Percentiles rank a stretch among this genome's conserved stretches.
Conservation (phyloP, 2,113 vertebrate genomes). For the Alosa alosa region DNA sequence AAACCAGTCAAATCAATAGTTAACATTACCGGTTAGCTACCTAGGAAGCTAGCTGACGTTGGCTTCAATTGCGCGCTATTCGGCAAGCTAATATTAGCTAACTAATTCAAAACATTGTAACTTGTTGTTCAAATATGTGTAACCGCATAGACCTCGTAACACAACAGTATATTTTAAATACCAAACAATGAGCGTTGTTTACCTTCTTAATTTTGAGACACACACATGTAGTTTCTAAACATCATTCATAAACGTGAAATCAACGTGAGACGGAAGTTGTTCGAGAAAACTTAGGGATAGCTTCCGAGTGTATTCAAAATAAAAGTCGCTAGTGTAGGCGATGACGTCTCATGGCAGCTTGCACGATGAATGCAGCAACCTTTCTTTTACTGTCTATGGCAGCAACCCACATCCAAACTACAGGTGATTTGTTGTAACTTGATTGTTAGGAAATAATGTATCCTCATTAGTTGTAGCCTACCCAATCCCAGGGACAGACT, state of each 20-base stretch:
- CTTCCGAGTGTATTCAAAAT: not conserved
- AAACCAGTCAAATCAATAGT: not conserved
- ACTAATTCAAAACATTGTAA: not conserved
- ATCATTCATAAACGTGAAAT: constrained; percentile 9
- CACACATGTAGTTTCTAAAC: not conserved
- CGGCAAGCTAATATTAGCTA: not conserved
- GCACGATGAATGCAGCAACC: too few species aligned
- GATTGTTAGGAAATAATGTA: too few species aligned
- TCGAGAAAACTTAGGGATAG: not conserved
- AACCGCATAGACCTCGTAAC: not conserved
- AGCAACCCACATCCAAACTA: too few species aligned
- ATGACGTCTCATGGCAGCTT: not conserved
- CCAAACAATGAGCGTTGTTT: not conserved
- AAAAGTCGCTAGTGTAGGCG: not conserved
- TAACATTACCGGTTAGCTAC: not conserved
- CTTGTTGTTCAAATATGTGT: not conserved
- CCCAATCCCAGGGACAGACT: too few species aligned
- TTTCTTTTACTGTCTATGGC: too few species aligned
- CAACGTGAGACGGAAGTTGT: constrained; percentile 13
- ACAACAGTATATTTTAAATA: not conserved
- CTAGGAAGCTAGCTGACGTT: not conserved
- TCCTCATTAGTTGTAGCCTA: too few species aligned
- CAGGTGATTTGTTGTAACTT: too few species aligned
- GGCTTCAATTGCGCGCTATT: not conserved
- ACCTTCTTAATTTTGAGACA: not conserved